Percentiles rank a stretch among this genome's conserved stretches.
These are phyloP conservation scores for Lucifuga dentata DNA, from an alignment of 2,113 vertebrate genomes.

Conservation along the genomic window DNA sequence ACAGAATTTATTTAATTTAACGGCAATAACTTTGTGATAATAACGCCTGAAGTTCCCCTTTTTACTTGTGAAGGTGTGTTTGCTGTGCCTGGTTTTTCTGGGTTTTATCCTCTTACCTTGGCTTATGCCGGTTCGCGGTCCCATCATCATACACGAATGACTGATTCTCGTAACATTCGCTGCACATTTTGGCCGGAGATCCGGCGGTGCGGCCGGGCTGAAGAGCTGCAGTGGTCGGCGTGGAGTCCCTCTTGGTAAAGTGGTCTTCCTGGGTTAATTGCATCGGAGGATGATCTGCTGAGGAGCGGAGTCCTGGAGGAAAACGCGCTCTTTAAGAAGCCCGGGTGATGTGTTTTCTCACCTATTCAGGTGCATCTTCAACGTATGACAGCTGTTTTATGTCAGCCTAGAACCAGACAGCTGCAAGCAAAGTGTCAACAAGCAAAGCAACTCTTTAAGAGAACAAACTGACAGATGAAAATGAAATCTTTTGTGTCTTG, in stretches of 20 bases:
- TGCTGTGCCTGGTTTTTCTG: too few relatives aligned
- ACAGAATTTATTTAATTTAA: too few relatives aligned
- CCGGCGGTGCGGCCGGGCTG: slow-evolving; percentile 61
- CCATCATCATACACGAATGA: slow-evolving; percentile 86
- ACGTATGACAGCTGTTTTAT: slow-evolving; percentile 8
- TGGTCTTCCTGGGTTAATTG: slow-evolving; percentile 80
- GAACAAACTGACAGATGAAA: slow-evolving; percentile 11
- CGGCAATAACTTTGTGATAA: too few relatives aligned
- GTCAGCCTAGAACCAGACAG: not conserved
- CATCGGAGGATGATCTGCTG: slow-evolving; percentile 74
- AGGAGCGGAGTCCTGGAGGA: slow-evolving; percentile 43
- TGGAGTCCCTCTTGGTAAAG: slow-evolving; percentile 77
- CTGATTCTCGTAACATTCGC: slow-evolving; percentile 85
- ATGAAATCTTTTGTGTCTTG: not conserved
- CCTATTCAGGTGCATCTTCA: slow-evolving; percentile 62
- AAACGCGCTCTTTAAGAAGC: slow-evolving; percentile 13
- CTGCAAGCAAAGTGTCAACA: slow-evolving; percentile 26
- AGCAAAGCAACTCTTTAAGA: slow-evolving; percentile 11
- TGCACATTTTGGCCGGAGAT: slow-evolving; percentile 63
- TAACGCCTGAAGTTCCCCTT: too few relatives aligned
- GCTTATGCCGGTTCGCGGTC: slow-evolving; percentile 69
- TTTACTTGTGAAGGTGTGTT: too few relatives aligned
- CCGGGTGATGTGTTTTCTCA: slow-evolving; percentile 36
- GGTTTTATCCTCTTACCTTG: slow-evolving; percentile 73
- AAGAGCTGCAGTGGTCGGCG: slow-evolving; percentile 68